These are phyloP conservation scores for Mandrillus leucophaeus DNA, from an alignment of 2,113 vertebrate genomes.

Conservation along the genomic window DNA sequence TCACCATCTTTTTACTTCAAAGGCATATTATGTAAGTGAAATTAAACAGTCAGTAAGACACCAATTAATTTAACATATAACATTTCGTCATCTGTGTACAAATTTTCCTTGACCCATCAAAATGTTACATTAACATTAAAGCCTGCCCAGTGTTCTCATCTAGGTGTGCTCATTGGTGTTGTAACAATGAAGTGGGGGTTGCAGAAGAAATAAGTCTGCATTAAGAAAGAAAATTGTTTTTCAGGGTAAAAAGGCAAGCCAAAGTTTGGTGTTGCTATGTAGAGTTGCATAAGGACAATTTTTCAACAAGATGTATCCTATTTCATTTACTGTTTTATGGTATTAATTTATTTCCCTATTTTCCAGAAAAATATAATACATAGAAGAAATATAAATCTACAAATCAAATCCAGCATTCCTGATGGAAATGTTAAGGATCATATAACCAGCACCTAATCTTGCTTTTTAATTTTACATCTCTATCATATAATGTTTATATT, in stretches of 20 bases:
- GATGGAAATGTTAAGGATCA: constrained; percentile 16
- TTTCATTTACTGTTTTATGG: not conserved
- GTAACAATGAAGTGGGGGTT: not conserved
- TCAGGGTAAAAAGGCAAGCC: not conserved
- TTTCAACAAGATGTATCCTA: not conserved
- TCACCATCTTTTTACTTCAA: constrained; percentile 43
- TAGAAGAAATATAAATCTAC: not conserved
- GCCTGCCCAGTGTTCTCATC: not conserved
- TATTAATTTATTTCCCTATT: not conserved
- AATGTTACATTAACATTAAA: not conserved
- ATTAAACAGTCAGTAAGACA: not conserved
- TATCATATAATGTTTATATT: not conserved
- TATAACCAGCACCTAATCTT: not conserved
- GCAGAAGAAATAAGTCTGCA: not conserved
- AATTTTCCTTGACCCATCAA: not conserved
- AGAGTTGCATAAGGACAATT: not conserved
- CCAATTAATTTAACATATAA: not conserved
- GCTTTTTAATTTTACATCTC: not conserved
- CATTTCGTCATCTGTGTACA: not conserved
- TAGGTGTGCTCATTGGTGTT: not conserved
- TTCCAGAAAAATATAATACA: constrained; percentile 2
- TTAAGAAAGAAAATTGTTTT: constrained; percentile 9
- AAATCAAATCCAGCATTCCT: not conserved
- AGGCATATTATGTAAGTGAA: not conserved
- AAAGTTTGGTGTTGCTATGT: not conserved